Evolutionary conservation across 2,888 invertebrate genomes (phyloP).

Genomic region (Tipula lateralis): DNA sequence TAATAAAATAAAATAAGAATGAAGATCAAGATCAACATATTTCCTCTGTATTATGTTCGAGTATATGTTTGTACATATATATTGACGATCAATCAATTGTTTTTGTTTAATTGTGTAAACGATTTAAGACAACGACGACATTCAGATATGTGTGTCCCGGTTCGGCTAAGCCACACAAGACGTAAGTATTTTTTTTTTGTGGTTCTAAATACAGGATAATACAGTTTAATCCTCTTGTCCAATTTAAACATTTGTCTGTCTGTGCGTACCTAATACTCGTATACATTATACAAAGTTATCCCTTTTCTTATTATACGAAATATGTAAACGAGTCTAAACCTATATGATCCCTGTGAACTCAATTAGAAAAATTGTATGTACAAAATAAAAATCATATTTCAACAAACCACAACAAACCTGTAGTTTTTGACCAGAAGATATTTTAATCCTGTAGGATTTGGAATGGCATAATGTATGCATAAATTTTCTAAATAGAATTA

Average conservation of each 20-base stretch:
- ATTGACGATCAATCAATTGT: constrained; percentile 11
- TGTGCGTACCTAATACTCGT: not conserved
- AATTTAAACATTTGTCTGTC: not conserved
- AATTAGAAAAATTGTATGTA: not conserved
- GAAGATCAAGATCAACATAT: not conserved
- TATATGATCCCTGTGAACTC: not conserved
- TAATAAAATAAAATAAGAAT: not conserved
- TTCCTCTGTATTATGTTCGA: not conserved
- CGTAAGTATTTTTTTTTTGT: not conserved
- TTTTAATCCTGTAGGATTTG: not conserved
- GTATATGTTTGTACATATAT: not conserved
- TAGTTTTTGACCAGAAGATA: not conserved
- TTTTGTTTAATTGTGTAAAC: not conserved
- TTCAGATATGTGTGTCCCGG: not conserved
- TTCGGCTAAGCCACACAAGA: not conserved
- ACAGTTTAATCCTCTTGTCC: constrained; percentile 3
- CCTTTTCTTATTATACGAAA: not conserved
- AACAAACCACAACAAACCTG: not conserved
- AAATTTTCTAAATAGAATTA: not conserved
- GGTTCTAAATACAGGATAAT: not conserved
- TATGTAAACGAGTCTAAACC: not conserved
- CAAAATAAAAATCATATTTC: not conserved
- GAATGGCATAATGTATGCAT: not conserved
- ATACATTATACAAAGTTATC: not conserved
- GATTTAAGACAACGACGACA: not conserved